Evolutionary conservation across 1,140 invertebrate species (phyloP), one percentile per base, ranked within the genome.

Genomic region (Apolygus lucorum): DNA sequence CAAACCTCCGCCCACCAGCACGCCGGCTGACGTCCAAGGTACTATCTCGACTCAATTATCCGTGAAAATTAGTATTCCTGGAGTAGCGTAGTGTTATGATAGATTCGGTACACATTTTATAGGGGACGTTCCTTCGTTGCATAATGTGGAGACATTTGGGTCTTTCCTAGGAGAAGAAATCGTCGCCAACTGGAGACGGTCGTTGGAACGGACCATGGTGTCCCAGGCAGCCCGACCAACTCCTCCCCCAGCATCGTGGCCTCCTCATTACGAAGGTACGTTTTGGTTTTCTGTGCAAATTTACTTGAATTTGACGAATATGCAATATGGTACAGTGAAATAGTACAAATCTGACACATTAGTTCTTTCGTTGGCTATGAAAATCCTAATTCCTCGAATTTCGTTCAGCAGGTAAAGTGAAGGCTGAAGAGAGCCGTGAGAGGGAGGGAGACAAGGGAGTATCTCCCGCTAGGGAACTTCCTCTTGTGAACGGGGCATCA

Each of bases 151-250:
- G 77, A 42, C 84, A 27, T 88, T 88, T 77, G 85, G 86, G 74
- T 84, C 84, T 52, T 82, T 89, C 71, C 81, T 90, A 69, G 88
- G 88, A 75, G 88, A 90, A 79, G 88, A 90, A 78, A 87, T 90
- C 73, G 88, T 89, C 72, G 87, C 87, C 73, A 87, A 88, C 77
- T 90, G 88, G 88, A 83, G 88, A 76, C 83, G 87, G 74, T 85
- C 84, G 73, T 81, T 89, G 75, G 87, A 89, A 78, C 80, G 84
- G 67, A 84, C 84, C 72, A 83, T 85, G 75, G 80, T 85, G 74
- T 82, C 76, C 73, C 68, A 70, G 49, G 54, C 28, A 17, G 11
- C 63, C 81, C 78, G 84, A 81, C 77, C 83, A 17, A 67, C 71
- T 17, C 69, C 69, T 81, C 76, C 80, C 77, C 75, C 79, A 79